Evolutionary conservation across 2,888 invertebrate species (phyloP), one percentile per base, ranked within the genome.

Genomic region (Drosophila leonis): DNA sequence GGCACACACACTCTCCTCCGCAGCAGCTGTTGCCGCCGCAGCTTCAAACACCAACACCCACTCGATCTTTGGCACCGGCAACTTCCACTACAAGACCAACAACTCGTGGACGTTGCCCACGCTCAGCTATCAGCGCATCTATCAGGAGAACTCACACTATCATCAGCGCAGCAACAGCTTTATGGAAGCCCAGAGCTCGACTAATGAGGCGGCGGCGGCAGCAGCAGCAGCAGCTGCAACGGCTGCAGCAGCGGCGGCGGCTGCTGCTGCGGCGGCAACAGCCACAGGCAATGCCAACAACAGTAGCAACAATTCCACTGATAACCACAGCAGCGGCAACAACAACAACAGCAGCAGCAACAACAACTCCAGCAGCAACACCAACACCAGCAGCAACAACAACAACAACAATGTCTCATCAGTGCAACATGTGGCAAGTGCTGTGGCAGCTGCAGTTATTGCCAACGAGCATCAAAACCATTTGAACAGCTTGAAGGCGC

Each of bases 51-150:
- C 92, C 62, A 92, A 92, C 75, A 82, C 92, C 5, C 93, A 92
- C 74, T 92, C 92, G n/a, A 91, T 93, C 70, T 93, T 93, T 57
- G 92, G 92, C 59, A 88, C 90, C 33, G 93, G 92, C 64, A 93
- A 92, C 78, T 93, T 92, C 72, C 92, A 93, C 75, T 93, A 93
- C 78, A 92, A 92, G 76, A 91, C 91, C 48, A 93, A 92, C 80
- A 93, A 92, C 56, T 91, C 92, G 4, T 93, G 93, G 93, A 92
- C 90, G 39, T 80, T 93, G 78, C 93, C 93, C 24, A 91, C 91
- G 37, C 68, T 93, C 18, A 88, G 90, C 46, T 93, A 93, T 67
- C 93, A 92, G 72, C 90, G 92, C 20, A 88, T 92, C 65, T 93
- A 92, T 78, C 91, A 85, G 77, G 92, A 92, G 56, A 92, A 88